Base-by-base conservation (phyloP, 2,888 invertebrate genomes). In the Acronicta psi region DNA sequence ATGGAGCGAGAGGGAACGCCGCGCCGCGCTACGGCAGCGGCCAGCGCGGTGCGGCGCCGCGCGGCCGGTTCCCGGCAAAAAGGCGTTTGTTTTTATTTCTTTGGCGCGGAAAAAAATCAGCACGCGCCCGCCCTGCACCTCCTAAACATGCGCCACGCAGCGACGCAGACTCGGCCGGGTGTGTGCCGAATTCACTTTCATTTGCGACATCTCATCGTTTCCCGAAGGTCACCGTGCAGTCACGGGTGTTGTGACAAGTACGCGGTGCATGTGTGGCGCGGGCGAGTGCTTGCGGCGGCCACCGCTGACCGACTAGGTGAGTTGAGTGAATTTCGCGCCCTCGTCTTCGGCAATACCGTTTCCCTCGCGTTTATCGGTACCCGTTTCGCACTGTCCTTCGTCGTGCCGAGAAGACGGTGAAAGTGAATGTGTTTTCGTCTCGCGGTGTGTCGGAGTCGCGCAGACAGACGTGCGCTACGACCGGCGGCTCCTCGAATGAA, bases 111-210 rank as follows among this genome's bases (percentile, higher is more conserved):
- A 93, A 94, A 89, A 91, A 91, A 90, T 90, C 84, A 89, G 88
- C 90, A 90, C 90, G 90, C 90, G 89, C 94, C 92, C 93, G 93
- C 92, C 92, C 92, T 94, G 93, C 93, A 93, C 91, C 94, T 91
- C 91, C 92, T 92, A 92, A 93, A 93, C 94, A 94, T 94, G 94
- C 94, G 94, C 94, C 92, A 93, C 94, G 94, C 94, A 93, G 92
- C 94, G 94, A 93, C 94, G 93, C 93, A 89, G 91, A 90, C 86
- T 88, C 90, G 89, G 83, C 86, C 88, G 92, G 91, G 88, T 90
- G 92, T 90, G 88, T 92, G 92, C 91, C 87, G 88, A 87, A 92
- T 94, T 94, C 94, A 94, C 94, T 94, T 94, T 94, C 94, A 92
- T 93, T 94, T 92, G 94, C 90, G 93, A 92, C 91, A 92, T 91